A percentile compares a stretch with the other conserved stretches of the same genome.
Conservation (phyloP, 2,113 vertebrate species). For the Meles meles region DNA sequence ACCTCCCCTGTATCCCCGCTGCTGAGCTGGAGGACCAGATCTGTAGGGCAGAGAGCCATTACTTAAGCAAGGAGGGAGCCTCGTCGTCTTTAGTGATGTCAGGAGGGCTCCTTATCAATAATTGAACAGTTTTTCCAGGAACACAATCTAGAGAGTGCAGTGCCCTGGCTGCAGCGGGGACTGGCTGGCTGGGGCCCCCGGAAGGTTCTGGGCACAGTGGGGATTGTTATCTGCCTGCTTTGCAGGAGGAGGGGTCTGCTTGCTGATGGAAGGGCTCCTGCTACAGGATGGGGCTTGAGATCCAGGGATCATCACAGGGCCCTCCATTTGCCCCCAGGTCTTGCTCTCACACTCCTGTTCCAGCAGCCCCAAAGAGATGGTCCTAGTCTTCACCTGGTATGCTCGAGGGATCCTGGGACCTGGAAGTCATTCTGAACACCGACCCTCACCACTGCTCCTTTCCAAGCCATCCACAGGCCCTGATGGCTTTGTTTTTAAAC, state of each 20-base stretch:
- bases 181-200: constrained; percentile 54
- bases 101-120: constrained; percentile 77
- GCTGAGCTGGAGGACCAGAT: constrained; percentile 58
- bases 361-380: neutral
- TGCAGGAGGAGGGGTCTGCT: neutral
- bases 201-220: constrained; percentile 52
- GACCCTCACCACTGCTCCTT: neutral
- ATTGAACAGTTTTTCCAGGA: constrained; percentile 83
- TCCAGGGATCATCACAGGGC: neutral
- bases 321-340: neutral
- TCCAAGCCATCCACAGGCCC: neutral
- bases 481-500: neutral
- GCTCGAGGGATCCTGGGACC: neutral
- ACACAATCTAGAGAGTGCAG: constrained; percentile 72
- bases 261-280: neutral
- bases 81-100: constrained; percentile 67
- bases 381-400: neutral
- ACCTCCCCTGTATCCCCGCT: neutral
- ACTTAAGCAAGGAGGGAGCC: constrained; percentile 67
- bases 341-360: neutral
- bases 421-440: neutral
- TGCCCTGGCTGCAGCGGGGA: constrained; percentile 27
- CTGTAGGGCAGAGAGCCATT: constrained; percentile 63
- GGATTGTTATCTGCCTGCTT: constrained; percentile 48
- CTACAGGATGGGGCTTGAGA: neutral